Evolutionary conservation across 2,888 invertebrate species (phyloP), one percentile per base, ranked within the genome.

Genomic region (Monoplex corrugatus): DNA sequence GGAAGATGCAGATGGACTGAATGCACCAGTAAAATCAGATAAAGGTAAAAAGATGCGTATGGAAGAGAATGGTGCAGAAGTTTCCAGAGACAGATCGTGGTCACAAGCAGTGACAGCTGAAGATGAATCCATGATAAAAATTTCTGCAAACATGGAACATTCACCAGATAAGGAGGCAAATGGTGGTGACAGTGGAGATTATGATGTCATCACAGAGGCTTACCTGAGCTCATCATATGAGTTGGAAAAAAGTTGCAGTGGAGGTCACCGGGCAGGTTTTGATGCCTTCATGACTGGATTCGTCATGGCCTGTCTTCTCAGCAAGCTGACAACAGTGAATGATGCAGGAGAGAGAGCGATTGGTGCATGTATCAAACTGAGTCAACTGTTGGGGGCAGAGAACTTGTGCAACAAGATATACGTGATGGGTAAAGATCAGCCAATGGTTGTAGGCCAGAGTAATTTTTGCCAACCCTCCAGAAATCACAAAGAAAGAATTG

Each of bases 201-300:
- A 85, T 57, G 85, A 50, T 35, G 38, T 35, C 40, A 88, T 88
- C 72, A 88, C 80, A 10, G 57, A 83, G 6, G 82, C 32, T 1
- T 88, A 88, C 35, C 88, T 88, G 28, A 63, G 83, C 68, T 57
- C 88, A 19, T 88, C 88, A 32, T 57, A 83, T 32, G 57, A 83
- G 45, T n/a, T 90, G n/a, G 87, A 88, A 8, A 38, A 50, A 35
- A 57, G 87, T 86, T 90, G 90, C 28, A 92, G 92, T 87, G 94
- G 94, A 8, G 94, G 95, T 44, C 96, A 96, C 92, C 91, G 96
- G 32, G 96, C 96, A 80, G 96, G 96, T 0, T 96, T 95, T 93
- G 96, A 96, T 93, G 96, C 96, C 0, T 96, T 96, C 90, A 96
- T 96, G 96, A 96, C 96, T 28, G 96, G 96, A 5, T 96, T 95